These are phyloP conservation scores for Caenorhabditis doughertyi DNA, from an alignment of 2,888 invertebrate species.

Conservation along the genomic window DNA sequence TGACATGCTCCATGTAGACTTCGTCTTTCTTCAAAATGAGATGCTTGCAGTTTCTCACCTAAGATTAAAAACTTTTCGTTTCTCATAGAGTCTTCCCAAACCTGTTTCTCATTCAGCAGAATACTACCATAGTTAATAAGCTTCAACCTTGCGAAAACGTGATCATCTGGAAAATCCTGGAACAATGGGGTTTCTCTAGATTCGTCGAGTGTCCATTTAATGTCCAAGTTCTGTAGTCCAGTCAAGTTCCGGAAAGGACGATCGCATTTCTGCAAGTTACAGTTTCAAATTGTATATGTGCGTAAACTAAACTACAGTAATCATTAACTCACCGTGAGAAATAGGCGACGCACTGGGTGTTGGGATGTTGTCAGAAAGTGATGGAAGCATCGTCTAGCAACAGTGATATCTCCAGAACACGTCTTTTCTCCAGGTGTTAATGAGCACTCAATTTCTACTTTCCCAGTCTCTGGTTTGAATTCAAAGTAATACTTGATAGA, in stretches of 20 bases:
- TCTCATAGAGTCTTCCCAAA: not conserved
- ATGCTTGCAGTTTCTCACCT: slow-evolving; percentile 1
- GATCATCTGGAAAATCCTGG: not conserved
- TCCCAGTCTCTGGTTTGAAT: not conserved
- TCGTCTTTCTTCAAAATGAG: not conserved
- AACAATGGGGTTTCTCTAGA: not conserved
- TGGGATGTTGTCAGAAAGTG: not conserved
- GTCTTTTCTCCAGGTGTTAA: not conserved
- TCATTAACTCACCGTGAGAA: not conserved
- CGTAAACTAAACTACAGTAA: not conserved
- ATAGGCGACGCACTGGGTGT: not conserved
- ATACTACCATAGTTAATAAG: not conserved
- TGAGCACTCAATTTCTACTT: not conserved
- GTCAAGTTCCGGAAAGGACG: not conserved
- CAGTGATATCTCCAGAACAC: not conserved
- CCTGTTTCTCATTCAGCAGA: not conserved
- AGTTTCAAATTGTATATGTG: not conserved
- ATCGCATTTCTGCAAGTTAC: slow-evolving; percentile 8
- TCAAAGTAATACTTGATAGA: not conserved
- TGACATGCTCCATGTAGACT: not conserved
- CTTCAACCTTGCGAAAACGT: slow-evolving; percentile 20
- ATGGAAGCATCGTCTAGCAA: slow-evolving; percentile 9
- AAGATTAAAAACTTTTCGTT: not conserved
- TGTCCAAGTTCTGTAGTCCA: not conserved
- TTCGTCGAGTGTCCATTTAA: not conserved